Evolutionary conservation across 2,888 invertebrate species (phyloP), one percentile per base, ranked within the genome.

Genomic region (Serrognathus titanus): DNA sequence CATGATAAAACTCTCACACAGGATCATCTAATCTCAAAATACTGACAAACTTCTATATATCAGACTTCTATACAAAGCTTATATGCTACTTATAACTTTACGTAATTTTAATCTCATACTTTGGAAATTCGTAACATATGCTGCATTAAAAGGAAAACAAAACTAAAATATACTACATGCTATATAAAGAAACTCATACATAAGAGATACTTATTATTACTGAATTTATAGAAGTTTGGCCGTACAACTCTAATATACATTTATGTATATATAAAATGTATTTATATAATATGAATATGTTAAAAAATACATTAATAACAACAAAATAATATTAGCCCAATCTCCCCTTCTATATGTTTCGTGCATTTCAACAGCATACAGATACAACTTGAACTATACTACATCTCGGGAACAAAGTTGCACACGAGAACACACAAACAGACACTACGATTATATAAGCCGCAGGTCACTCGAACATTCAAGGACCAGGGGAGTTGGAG

Each of bases 291-390:
- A 58, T 53, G 58, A 58, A 58, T 53, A 58, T 45, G 57, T 57
- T 53, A 58, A 58, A 58, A 48, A 51, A 58, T 52, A 48, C 52
- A 41, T 50, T 43, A 71, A 71, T 71, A 67, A 70, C 61, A 61
- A 62, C 69, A 70, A 67, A 60, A 71, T 70, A 72, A 68, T 68
- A 63, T 66, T 59, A 69, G 71, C 71, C 71, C 72, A 69, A 74
- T 73, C 84, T 86, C 84, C 87, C 88, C 88, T 88, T 89, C 89
- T 88, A 88, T 85, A 88, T 85, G 88, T 88, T 89, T 88, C 88
- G 88, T 89, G 88, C 88, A 89, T 89, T 88, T 89, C 88, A 87
- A 86, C 85, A 87, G 87, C 85, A 88, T 88, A 88, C 88, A 88
- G 87, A 84, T 68, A 73, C 61, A 65, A 57, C 52, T 59, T 64